Conservation (phyloP, 2,113 vertebrate genomes). For the Eidolon helvum region DNA sequence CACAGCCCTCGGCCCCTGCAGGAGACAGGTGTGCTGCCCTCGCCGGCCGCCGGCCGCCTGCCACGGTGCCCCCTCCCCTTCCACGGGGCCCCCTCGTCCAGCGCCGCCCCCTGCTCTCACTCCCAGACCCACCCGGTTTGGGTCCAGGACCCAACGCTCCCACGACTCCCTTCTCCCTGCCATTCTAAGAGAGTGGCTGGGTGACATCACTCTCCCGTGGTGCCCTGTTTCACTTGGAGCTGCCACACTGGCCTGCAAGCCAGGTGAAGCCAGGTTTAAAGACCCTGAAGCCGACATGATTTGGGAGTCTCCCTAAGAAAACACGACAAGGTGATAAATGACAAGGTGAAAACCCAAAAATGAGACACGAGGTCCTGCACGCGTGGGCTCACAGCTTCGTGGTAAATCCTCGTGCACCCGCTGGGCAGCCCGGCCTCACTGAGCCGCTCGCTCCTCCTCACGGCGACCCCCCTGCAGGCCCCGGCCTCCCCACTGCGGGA, state of each 20-base stretch:
- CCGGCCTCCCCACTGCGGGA: no score
- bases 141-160: no score
- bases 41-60: neutral
- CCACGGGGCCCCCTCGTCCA: fast-evolving
- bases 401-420: neutral
- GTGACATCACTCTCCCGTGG: fast-evolving
- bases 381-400: fast-evolving
- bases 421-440: neutral
- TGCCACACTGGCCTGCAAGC: neutral
- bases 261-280: neutral
- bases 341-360: no score
- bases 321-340: fast-evolving
- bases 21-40: fast-evolving
- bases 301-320: neutral
- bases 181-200: neutral
- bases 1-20: fast-evolving
- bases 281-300: neutral
- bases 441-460: neutral
- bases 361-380: fast-evolving
- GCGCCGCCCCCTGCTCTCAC: fast-evolving
- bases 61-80: neutral
- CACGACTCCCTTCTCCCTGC: neutral
- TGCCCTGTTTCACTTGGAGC: fast-evolving
- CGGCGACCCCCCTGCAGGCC: neutral
- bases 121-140: neutral